These are phyloP conservation scores for Oryctolagus cuniculus DNA, from an alignment of 2,113 vertebrate species.

Conservation along the genomic window DNA sequence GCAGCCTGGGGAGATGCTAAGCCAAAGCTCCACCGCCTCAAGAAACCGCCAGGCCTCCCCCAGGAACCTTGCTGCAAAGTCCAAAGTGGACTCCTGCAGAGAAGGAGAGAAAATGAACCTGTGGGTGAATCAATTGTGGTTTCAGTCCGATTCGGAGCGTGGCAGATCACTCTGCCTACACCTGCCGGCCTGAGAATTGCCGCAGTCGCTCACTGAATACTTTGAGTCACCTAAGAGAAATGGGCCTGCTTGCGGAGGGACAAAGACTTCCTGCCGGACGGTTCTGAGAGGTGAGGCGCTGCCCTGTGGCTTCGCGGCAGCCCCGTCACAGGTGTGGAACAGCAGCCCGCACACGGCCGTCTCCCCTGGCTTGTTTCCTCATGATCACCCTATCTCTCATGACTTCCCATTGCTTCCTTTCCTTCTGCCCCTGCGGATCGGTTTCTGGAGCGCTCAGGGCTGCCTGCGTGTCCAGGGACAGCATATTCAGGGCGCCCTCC, in stretches of 20 bases:
- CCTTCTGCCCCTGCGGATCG: constrained; percentile 11
- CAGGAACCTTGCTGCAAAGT: constrained; percentile 23
- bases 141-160: constrained; percentile 31
- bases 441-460: constrained; percentile 35
- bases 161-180: background rate
- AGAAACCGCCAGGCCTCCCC: background rate
- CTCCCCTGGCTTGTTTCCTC: constrained; percentile 62
- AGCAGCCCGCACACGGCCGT: constrained; percentile 47
- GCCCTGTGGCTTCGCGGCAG: constrained; percentile 21
- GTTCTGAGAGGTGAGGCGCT: constrained; percentile 45
- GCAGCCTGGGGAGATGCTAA: background rate
- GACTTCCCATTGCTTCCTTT: constrained; percentile 30
- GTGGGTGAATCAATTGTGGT: background rate
- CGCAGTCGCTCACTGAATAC: constrained; percentile 31
- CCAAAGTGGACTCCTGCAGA: constrained; percentile 31
- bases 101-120: constrained; percentile 52
- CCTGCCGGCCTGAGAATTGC: background rate
- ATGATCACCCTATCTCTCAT: constrained; percentile 50
- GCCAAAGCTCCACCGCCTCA: background rate
- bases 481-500: constrained; percentile 56
- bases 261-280: constrained; percentile 31
- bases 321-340: constrained; percentile 50
- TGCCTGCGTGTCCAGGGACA: background rate
- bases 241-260: constrained; percentile 31
- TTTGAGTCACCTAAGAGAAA: constrained; percentile 47